phyloP scores from a whole-genome alignment of 2,888 invertebrate genomes.

The Orthosia gracilis region DNA sequence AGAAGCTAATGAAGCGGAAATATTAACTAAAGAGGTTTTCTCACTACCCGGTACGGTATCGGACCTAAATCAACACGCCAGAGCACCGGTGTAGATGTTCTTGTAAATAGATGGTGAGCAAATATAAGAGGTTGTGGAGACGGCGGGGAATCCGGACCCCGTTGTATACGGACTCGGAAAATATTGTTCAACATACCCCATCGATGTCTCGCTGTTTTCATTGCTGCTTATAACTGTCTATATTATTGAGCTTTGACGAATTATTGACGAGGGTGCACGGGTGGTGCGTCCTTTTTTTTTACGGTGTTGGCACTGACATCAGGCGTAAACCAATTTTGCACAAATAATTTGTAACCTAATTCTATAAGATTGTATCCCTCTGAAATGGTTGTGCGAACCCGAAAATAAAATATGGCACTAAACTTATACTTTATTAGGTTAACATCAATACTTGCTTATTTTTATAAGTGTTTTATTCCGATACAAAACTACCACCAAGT shows the following conservation, averaged over 20 bases:
- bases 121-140: slow-evolving; percentile 69
- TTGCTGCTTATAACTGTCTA: slow-evolving; percentile 23
- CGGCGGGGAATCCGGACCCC: slow-evolving; percentile 33
- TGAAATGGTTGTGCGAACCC: too few relatives aligned
- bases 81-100: slow-evolving; percentile 75
- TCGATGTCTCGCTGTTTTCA: slow-evolving; percentile 53
- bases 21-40: slow-evolving; percentile 60
- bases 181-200: slow-evolving; percentile 47
- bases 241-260: not conserved
- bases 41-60: slow-evolving; percentile 69
- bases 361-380: not conserved
- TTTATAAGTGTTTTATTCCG: not conserved
- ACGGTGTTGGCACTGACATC: fast-evolving
- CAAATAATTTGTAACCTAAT: not conserved
- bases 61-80: slow-evolving; percentile 83
- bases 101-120: slow-evolving; percentile 80
- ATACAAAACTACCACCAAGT: not conserved
- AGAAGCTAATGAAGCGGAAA: slow-evolving; percentile 63
- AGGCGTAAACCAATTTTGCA: not conserved
- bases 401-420: not conserved
- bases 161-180: slow-evolving; percentile 49
- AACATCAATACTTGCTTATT: not conserved
- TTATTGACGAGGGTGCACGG: not conserved
- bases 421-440: too few relatives aligned
- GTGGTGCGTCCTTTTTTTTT: not conserved